Evolutionary conservation across 2,113 vertebrate species (phyloP).

Genomic region (Plestiodon gilberti): DNA sequence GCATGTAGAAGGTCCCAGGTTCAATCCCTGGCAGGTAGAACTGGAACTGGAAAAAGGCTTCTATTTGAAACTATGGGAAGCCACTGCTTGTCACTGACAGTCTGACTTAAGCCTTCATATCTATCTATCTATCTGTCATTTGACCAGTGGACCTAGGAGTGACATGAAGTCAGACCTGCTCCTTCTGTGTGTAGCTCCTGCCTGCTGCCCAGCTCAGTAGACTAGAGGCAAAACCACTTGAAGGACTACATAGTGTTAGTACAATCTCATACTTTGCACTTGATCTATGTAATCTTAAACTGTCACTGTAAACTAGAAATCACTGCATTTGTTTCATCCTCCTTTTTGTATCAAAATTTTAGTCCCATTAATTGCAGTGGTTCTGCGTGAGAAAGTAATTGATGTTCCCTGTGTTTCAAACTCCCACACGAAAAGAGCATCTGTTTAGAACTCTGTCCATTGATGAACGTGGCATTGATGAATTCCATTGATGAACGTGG

Average conservation of each 20-base stretch:
- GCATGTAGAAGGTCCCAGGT: no score
- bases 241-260: neutral
- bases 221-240: neutral
- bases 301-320: neutral
- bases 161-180: neutral
- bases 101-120: no score
- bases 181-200: neutral
- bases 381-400: neutral
- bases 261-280: neutral
- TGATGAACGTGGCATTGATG: no score
- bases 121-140: no score
- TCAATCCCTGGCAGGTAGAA: no score
- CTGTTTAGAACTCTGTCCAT: neutral
- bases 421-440: neutral
- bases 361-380: neutral
- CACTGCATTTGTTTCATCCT: neutral
- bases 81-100: no score
- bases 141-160: neutral
- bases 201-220: neutral
- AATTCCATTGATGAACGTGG: no score
- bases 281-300: neutral
- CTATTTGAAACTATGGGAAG: no score
- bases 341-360: neutral
- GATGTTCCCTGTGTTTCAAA: neutral
- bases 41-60: no score